Conservation (phyloP, 2,888 invertebrate genomes). For the Lasioglossum morio region DNA sequence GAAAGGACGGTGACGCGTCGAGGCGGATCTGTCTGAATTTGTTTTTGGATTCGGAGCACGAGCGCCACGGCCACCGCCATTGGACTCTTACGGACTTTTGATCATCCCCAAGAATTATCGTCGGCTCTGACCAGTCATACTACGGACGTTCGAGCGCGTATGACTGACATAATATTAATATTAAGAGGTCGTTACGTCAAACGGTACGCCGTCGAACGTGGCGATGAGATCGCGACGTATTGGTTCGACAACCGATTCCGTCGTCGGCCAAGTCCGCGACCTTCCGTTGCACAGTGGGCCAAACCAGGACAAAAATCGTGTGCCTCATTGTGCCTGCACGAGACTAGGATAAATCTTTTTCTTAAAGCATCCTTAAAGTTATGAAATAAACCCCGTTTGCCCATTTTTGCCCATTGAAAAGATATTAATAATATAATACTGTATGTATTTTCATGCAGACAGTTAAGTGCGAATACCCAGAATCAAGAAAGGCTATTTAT, state of each 20-base stretch:
- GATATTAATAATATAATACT: no score
- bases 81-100: slow-evolving; percentile 81
- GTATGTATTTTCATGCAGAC: no score
- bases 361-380: no score
- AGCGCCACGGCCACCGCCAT: slow-evolving; percentile 73
- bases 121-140: slow-evolving; percentile 73
- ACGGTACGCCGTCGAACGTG: slow-evolving; percentile 58
- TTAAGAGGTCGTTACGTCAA: slow-evolving; percentile 71
- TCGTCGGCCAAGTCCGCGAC: not conserved
- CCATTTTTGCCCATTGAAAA: no score
- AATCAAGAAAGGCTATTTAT: no score
- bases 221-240: not conserved
- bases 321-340: no score
- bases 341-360: no score
- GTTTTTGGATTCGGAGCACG: slow-evolving; percentile 77
- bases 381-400: no score
- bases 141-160: slow-evolving; percentile 50
- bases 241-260: not conserved
- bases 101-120: slow-evolving; percentile 80
- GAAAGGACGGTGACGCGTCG: slow-evolving; percentile 69
- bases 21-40: slow-evolving; percentile 73
- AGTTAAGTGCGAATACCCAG: no score
- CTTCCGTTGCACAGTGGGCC: no score
- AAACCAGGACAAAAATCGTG: no score
- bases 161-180: slow-evolving; percentile 74